phyloP scores from a whole-genome alignment of 2,113 vertebrate genomes.

The Lamprotornis superbus region DNA sequence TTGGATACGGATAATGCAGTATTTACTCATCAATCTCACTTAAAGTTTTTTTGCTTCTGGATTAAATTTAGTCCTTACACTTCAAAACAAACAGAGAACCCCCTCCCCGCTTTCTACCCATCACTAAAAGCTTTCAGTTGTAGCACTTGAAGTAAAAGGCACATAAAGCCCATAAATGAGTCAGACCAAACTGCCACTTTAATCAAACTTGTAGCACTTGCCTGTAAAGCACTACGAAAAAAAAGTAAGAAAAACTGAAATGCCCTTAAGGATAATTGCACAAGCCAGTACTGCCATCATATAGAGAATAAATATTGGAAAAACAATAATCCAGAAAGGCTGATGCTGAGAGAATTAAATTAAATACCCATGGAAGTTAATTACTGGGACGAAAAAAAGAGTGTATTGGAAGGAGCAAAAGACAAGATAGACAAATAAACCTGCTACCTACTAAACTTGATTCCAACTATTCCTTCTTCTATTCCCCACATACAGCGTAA shows the following conservation, averaged over 20 bases:
- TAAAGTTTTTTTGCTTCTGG: not conserved
- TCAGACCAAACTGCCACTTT: slow-evolving; percentile 24
- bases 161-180: not conserved
- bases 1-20: not conserved
- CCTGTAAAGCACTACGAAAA: not conserved
- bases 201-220: slow-evolving; percentile 32
- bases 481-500: not conserved
- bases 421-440: slow-evolving; percentile 21
- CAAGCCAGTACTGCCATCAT: not conserved
- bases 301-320: slow-evolving; percentile 56
- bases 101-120: not conserved
- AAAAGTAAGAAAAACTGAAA: slow-evolving; percentile 26
- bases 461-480: not conserved
- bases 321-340: slow-evolving; percentile 51
- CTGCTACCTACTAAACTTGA: not conserved
- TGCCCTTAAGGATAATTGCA: slow-evolving; percentile 34
- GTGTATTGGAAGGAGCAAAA: not conserved
- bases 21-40: not conserved
- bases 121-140: not conserved
- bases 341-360: slow-evolving; percentile 44
- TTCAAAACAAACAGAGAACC: not conserved
- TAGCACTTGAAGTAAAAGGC: not conserved
- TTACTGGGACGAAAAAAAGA: slow-evolving; percentile 13
- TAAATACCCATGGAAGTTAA: slow-evolving; percentile 49
- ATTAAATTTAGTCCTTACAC: not conserved